Evolutionary conservation across 2,888 invertebrate genomes (phyloP).

Genomic region (Frankliniella intonsa): DNA sequence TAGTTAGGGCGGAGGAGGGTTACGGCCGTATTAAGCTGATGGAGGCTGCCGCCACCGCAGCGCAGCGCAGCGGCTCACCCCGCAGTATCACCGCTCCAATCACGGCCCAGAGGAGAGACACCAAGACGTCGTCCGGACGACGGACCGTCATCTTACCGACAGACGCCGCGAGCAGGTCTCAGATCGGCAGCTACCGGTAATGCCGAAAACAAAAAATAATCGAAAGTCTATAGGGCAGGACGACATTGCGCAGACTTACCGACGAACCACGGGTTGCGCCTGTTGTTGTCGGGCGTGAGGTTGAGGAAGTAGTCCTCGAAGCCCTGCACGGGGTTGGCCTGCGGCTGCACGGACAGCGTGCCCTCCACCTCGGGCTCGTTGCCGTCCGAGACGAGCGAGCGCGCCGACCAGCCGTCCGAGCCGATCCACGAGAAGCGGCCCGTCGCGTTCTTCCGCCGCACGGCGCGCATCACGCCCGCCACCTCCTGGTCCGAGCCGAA

Average conservation of each 20-base stretch:
- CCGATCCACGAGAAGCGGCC: constrained; percentile 93
- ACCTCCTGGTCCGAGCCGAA: constrained; percentile 97
- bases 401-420: constrained; percentile 92
- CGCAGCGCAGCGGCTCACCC: background rate
- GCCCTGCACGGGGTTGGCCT: constrained; percentile 81
- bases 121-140: too few relatives aligned
- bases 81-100: background rate
- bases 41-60: background rate
- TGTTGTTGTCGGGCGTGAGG: constrained; percentile 79
- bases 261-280: constrained; percentile 92
- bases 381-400: constrained; percentile 78
- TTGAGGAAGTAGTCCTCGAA: constrained; percentile 83
- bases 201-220: too few relatives aligned
- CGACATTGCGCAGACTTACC: constrained; percentile 68
- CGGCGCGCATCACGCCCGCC: constrained; percentile 90
- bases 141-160: too few relatives aligned
- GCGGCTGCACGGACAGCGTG: constrained; percentile 89
- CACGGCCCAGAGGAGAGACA: too few relatives aligned
- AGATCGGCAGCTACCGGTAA: too few relatives aligned
- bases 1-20: too few relatives aligned
- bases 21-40: too few relatives aligned
- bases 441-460: constrained; percentile 79
- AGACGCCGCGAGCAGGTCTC: too few relatives aligned
- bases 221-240: too few relatives aligned
- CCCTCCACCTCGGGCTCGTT: constrained; percentile 88